phyloP scores from a whole-genome alignment of 1,140 invertebrate genomes.

The Ladona fulva region DNA sequence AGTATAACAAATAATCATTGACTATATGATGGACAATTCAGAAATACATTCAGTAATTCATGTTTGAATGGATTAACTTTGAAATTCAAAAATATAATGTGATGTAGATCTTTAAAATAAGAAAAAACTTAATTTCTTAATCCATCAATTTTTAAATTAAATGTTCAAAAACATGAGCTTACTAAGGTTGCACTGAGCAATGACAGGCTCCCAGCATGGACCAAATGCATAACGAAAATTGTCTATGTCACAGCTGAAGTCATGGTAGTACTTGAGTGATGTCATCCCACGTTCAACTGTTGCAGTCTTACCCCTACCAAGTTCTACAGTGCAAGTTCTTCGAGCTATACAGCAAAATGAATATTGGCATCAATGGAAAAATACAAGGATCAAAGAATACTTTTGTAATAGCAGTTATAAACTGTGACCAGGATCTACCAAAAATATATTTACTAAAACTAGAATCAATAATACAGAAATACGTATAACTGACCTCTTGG shows the following conservation, averaged over 20 bases:
- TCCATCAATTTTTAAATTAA: not conserved
- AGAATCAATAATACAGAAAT: too few relatives aligned
- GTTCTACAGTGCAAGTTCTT: conserved; percentile 37
- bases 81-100: too few relatives aligned
- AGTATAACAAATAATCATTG: too few relatives aligned
- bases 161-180: conserved; percentile 34
- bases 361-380: not conserved
- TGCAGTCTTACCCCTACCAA: conserved; percentile 39
- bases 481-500: conserved; percentile 47
- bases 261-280: conserved; percentile 93
- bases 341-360: conserved; percentile 26
- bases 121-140: too few relatives aligned
- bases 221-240: conserved; percentile 89
- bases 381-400: not conserved
- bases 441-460: too few relatives aligned
- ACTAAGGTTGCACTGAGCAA: conserved; percentile 89
- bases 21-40: too few relatives aligned
- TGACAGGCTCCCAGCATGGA: conserved; percentile 96
- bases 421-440: too few relatives aligned
- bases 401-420: too few relatives aligned
- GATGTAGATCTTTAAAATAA: too few relatives aligned
- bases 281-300: conserved; percentile 69
- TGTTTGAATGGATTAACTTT: too few relatives aligned
- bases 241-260: conserved; percentile 89
- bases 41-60: too few relatives aligned